Conservation (phyloP, 2,113 vertebrate genomes). For the Apodemus speciosus region DNA sequence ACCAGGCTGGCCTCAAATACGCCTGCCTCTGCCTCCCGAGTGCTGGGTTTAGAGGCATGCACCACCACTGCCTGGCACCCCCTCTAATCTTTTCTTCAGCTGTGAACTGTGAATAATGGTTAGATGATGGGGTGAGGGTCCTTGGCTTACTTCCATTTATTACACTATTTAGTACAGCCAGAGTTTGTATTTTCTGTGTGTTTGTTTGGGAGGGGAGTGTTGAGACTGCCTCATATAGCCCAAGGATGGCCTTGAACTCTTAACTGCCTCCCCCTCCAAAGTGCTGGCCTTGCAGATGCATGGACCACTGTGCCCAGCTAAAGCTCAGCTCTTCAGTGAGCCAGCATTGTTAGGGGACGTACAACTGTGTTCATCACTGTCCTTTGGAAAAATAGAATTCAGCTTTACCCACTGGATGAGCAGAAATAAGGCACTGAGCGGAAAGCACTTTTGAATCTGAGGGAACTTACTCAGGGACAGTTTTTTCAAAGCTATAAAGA, state of each 20-base stretch:
- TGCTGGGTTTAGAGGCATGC: no score
- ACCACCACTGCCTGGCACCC: no score
- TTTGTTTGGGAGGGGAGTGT: background rate
- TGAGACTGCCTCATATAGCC: background rate
- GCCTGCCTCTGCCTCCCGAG: no score
- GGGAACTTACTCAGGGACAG: background rate
- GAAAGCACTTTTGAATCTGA: conserved; percentile 35
- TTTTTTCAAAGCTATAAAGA: conserved; percentile 23
- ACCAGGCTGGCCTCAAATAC: no score
- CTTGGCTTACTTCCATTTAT: background rate
- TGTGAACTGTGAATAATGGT: background rate
- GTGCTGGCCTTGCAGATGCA: background rate
- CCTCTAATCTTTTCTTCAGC: background rate
- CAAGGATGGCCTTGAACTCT: background rate
- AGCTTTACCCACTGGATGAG: background rate
- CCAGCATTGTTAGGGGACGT: background rate
- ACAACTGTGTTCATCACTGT: background rate
- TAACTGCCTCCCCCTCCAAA: background rate
- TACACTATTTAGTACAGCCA: conserved; percentile 22
- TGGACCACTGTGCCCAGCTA: background rate
- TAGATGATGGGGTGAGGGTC: background rate
- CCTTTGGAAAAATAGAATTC: conserved; percentile 33
- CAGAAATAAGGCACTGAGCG: background rate
- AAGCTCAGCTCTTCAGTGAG: conserved; percentile 7
- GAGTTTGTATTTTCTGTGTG: background rate